phyloP scores from a whole-genome alignment of 2,113 vertebrate species.

The Ahaetulla prasina region DNA sequence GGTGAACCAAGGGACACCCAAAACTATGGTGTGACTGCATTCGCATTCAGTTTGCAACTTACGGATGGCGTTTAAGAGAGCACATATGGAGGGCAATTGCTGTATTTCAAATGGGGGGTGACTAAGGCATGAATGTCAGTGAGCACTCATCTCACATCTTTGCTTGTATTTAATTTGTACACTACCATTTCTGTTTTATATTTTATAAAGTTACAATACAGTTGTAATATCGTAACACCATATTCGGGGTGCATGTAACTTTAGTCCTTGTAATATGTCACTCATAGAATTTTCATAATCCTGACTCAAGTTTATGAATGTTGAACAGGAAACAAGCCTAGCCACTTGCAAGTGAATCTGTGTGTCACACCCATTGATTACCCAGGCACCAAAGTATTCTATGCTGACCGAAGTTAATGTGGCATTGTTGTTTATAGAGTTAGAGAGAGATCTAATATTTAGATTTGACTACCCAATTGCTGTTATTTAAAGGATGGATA shows the following conservation, averaged over 20 bases:
- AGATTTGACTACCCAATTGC: neutral
- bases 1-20: neutral
- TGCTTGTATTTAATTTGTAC: neutral
- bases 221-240: neutral
- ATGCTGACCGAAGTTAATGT: neutral
- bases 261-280: neutral
- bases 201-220: neutral
- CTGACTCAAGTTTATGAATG: neutral
- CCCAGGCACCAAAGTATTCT: neutral
- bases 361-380: rapidly evolving
- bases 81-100: neutral
- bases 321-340: neutral
- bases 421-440: neutral
- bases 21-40: neutral
- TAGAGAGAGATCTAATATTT: neutral
- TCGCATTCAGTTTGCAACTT: neutral
- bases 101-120: neutral
- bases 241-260: neutral
- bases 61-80: neutral
- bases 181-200: neutral
- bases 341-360: neutral
- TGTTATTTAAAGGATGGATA: neutral
- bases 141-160: neutral
- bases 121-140: neutral
- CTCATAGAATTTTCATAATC: neutral